phyloP scores from a whole-genome alignment of 2,888 invertebrate species.

The Drosophila prostipennis region DNA sequence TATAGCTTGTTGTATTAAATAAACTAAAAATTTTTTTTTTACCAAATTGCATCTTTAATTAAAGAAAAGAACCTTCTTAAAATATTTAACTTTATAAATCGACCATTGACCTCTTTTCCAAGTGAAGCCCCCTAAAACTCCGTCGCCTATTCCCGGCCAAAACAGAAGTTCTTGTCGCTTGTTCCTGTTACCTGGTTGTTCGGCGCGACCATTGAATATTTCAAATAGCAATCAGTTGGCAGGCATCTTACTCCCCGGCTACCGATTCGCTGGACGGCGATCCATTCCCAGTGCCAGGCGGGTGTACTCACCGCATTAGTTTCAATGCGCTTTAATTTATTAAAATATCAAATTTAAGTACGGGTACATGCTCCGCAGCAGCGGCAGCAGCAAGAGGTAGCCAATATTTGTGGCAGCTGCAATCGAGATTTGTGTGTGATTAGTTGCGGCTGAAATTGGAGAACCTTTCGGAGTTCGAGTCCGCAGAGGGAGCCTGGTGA shows the following conservation, averaged over 20 bases:
- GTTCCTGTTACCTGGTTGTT: conserved; percentile 64
- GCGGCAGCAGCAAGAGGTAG: conserved; percentile 24
- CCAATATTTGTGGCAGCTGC: conserved; percentile 49
- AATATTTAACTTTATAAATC: too few relatives aligned
- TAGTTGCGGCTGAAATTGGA: conserved; percentile 54
- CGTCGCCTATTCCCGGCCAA: conserved; percentile 35
- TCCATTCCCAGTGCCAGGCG: conserved; percentile 19
- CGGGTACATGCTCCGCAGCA: conserved; percentile 52
- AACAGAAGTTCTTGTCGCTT: conserved; percentile 78
- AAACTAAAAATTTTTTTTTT: too few relatives aligned
- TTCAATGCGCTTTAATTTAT: conserved; percentile 66
- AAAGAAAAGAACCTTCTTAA: too few relatives aligned
- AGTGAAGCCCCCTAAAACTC: conserved; percentile 10
- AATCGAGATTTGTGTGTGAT: conserved; percentile 46
- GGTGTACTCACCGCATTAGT: conserved; percentile 56
- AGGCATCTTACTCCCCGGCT: conserved; percentile 65
- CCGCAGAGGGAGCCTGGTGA: conserved; percentile 18
- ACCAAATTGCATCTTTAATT: too few relatives aligned
- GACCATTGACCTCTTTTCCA: not conserved
- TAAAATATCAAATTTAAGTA: conserved; percentile 78
- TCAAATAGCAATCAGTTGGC: conserved; percentile 81
- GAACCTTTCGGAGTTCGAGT: conserved; percentile 25
- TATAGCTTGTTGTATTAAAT: too few relatives aligned
- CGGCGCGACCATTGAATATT: conserved; percentile 71
- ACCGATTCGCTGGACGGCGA: conserved; percentile 26